Evolutionary conservation across 1,140 invertebrate species (phyloP), one percentile per base, ranked within the genome.

Genomic region (Apis dorsata): DNA sequence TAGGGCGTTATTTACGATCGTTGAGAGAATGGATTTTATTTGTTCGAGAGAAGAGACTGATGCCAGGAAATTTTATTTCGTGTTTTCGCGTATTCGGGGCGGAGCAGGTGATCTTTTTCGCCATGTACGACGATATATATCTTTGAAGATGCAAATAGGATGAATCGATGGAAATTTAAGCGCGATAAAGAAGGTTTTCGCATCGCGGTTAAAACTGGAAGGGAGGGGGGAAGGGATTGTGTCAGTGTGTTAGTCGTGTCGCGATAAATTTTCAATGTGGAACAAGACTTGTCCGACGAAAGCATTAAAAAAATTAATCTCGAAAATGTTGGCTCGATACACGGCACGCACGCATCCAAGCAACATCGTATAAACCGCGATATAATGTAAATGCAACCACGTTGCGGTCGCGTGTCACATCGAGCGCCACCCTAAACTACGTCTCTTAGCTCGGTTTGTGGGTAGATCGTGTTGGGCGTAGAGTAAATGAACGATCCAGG

Each of bases 221-320:
- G 17, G 21, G 0, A 24, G 17, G n/a, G 21, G 0, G 24, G 24
- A 24, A 24, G 24, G 15, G 62, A 8, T 63, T 63, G 44, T 44
- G 34, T 57, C 8, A 69, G 19, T 28, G 21, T 53, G 49, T 51
- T 71, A 63, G 5, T 9, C 34, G 65, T 49, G 24, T 3, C 3
- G 21, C 55, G 72, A 71, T 60, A 57, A 85, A 80, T 51, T 77
- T 68, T 24, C 84, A 28, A 76, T 17, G 34, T 44, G 51, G 21
- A 66, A 34, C 24, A 49, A 73, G 63, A 63, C 51, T 53, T 55
- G 68, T 73, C 78, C 81, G 86, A 89, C 90, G 83, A 76, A 81
- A 34, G 68, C 83, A 83, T 91, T 87, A 91, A 88, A 91, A 91
- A 91, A 93, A 93, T 93, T 93, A 93, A 93, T 93, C 89, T 90